Evolutionary conservation across 1,140 invertebrate species (phyloP).

Genomic region (Zaprionus lachaisei): DNA sequence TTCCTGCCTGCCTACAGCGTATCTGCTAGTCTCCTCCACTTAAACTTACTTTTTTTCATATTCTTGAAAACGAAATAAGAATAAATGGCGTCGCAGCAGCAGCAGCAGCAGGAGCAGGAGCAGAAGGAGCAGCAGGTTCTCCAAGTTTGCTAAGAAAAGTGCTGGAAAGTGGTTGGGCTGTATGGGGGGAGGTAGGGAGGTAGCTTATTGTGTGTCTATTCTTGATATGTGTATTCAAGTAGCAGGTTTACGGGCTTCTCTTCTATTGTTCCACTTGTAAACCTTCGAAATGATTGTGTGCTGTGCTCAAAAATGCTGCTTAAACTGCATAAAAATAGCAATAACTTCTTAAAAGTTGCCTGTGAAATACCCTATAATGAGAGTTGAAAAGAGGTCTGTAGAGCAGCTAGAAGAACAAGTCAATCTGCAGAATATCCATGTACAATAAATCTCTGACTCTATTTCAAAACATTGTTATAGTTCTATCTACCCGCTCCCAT

Average conservation of each 20-base stretch:
- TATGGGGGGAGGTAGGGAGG: not conserved
- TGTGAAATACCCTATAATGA: not conserved
- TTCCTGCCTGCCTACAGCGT: not conserved
- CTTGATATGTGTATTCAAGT: constrained; percentile 17
- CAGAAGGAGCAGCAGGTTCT: not conserved
- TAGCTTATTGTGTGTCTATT: constrained; percentile 37
- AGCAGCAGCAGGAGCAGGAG: not conserved
- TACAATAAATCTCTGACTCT: not conserved
- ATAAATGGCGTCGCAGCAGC: constrained; percentile 54
- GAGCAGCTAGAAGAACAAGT: not conserved
- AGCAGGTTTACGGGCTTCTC: constrained; percentile 13
- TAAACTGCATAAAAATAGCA: constrained; percentile 61
- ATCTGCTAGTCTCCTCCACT: not conserved
- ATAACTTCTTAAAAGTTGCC: constrained; percentile 46
- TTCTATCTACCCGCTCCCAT: not conserved
- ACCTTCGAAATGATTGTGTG: constrained; percentile 53
- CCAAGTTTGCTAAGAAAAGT: constrained; percentile 1
- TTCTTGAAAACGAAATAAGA: constrained; percentile 55
- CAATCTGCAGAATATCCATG: not conserved
- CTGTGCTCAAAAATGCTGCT: constrained; percentile 49
- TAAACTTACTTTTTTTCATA: constrained; percentile 4
- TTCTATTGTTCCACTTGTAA: constrained; percentile 31
- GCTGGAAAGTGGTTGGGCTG: not conserved
- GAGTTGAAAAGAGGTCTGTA: not conserved
- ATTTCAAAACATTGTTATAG: not conserved